These are phyloP conservation scores for Calliopsis andreniformis DNA, from an alignment of 1,140 invertebrate species.

Conservation along the genomic window DNA sequence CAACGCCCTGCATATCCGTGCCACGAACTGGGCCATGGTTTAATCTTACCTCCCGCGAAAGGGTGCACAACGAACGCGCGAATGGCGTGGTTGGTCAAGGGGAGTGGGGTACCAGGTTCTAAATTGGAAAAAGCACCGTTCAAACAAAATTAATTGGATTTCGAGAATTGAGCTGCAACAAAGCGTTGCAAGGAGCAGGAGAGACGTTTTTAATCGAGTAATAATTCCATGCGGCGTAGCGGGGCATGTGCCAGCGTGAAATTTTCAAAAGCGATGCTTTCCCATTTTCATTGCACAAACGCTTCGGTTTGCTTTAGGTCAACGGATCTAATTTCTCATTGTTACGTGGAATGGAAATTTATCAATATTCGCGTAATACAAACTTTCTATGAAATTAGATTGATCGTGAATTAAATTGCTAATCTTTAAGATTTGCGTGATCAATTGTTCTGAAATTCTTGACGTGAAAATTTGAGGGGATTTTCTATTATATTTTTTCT, in stretches of 20 bases:
- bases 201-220: constrained; percentile 16
- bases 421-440: no score
- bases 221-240: not conserved
- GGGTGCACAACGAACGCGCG: not conserved
- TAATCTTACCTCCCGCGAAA: constrained; percentile 33
- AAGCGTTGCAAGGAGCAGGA: constrained; percentile 22
- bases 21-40: constrained; percentile 17
- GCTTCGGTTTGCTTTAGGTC: not conserved
- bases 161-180: constrained; percentile 43
- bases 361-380: not conserved
- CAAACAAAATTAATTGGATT: constrained; percentile 59
- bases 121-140: constrained; percentile 58
- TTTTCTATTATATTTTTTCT: no score
- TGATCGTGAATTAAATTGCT: no score
- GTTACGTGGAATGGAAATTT: not conserved
- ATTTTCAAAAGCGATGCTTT: not conserved
- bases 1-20: constrained; percentile 7
- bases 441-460: no score
- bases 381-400: not conserved
- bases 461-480: no score
- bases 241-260: not conserved
- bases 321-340: not conserved
- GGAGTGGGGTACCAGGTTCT: not conserved
- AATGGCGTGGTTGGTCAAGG: not conserved
- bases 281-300: not conserved